A percentile compares a stretch with the other conserved stretches of the same genome.
phyloP scores from a whole-genome alignment of 2,888 invertebrate species.

The Himalopsyche tibetana region DNA sequence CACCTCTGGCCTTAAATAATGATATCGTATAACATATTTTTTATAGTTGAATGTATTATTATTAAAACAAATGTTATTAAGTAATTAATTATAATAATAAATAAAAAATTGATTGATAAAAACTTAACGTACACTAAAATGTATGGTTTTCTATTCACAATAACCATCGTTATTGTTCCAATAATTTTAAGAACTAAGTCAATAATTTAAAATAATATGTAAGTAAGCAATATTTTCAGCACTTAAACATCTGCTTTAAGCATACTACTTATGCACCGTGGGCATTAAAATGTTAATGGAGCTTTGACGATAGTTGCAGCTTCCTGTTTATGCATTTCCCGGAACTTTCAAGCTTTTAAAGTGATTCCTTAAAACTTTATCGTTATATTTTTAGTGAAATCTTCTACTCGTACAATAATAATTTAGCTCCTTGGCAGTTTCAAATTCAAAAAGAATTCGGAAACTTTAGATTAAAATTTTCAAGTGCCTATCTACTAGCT shows the following conservation, averaged over 20 bases:
- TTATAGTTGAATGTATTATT: no score
- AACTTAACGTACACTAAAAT: no score
- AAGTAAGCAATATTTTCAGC: no score
- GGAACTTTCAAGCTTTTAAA: slow-evolving; percentile 22
- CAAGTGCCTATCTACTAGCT: not conserved
- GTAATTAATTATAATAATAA: no score
- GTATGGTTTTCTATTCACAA: no score
- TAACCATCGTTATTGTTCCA: no score
- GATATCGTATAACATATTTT: no score
- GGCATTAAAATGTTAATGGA: slow-evolving; percentile 12
- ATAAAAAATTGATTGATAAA: no score
- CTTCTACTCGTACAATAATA: not conserved
- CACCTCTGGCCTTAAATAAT: no score
- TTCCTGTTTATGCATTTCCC: slow-evolving; percentile 20
- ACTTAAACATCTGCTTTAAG: not conserved
- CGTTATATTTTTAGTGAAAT: not conserved
- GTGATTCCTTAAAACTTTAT: slow-evolving; percentile 8
- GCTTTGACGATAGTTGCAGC: not conserved
- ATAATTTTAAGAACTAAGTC: no score
- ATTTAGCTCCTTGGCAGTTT: not conserved
- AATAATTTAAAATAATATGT: no score
- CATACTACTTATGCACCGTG: not conserved
- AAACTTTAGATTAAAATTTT: not conserved
- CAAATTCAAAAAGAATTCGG: not conserved
- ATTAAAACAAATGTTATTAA: no score